Evolutionary conservation across 2,113 vertebrate species (phyloP).

Genomic region (Chelonoidis abingdonii): DNA sequence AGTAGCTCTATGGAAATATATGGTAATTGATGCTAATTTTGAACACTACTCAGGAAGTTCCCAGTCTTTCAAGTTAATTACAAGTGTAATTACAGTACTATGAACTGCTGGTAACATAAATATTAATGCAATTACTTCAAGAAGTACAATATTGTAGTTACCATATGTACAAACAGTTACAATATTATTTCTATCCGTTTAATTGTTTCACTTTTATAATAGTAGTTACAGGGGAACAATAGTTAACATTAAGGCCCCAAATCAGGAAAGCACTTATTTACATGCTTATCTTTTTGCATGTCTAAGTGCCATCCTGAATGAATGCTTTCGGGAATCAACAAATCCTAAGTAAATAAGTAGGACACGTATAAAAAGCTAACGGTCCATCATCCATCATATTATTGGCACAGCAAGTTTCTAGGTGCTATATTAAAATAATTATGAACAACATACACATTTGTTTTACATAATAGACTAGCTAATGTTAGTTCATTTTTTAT

Average conservation of each 20-base stretch:
- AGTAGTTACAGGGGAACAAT: not conserved
- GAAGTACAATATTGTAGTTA: not conserved
- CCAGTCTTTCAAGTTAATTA: conserved; percentile 17
- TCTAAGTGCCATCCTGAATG: not conserved
- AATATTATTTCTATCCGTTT: conserved; percentile 21
- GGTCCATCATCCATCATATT: not conserved
- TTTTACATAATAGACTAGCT: not conserved
- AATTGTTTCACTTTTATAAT: conserved; percentile 29
- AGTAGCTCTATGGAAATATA: not conserved
- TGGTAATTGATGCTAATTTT: conserved; percentile 7
- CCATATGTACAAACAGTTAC: not conserved
- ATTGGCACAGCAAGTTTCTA: not conserved
- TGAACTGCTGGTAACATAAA: conserved; percentile 29
- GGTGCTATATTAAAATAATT: not conserved
- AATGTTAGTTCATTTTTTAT: not conserved
- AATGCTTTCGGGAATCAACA: not conserved
- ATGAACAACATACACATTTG: not conserved
- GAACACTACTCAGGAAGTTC: not conserved
- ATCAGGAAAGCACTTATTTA: not conserved
- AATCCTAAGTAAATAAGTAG: not conserved
- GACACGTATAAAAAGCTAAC: not conserved
- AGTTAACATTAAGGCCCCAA: not conserved
- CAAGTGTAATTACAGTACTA: not conserved
- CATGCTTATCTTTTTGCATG: not conserved
- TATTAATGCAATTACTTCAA: conserved; percentile 38